phyloP scores from a whole-genome alignment of 2,113 vertebrate species.

The Channa maculata region DNA sequence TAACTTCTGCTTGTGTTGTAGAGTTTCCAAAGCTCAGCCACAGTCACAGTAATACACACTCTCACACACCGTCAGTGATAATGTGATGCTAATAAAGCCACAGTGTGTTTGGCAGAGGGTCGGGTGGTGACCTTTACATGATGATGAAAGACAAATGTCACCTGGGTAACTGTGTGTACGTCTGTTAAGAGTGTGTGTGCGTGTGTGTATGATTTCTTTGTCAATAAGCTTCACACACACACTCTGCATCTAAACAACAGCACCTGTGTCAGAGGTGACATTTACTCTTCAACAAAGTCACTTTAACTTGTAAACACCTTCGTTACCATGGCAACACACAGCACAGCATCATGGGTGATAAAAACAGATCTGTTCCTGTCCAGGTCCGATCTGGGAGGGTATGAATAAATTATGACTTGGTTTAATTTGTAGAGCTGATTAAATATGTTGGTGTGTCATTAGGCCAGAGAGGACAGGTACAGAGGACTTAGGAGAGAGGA shows the following conservation, averaged over 20 bases:
- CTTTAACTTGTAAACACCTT: slow-evolving; percentile 4
- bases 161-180: slow-evolving; percentile 21
- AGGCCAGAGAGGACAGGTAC: too few relatives aligned
- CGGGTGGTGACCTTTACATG: slow-evolving; percentile 55
- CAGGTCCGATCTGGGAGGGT: too few relatives aligned
- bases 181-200: slow-evolving; percentile 5
- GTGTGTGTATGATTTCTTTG: slow-evolving; percentile 2
- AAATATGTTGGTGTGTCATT: too few relatives aligned
- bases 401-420: too few relatives aligned
- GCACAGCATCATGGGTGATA: slow-evolving; percentile 1
- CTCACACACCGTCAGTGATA: slow-evolving; percentile 28
- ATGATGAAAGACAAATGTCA: slow-evolving; percentile 66
- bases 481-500: too few relatives aligned
- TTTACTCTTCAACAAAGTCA: slow-evolving; percentile 19
- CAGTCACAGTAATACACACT: too few relatives aligned
- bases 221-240: slow-evolving; percentile 29
- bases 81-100: slow-evolving; percentile 54
- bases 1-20: not conserved
- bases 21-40: not conserved
- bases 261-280: slow-evolving; percentile 37
- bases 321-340: not conserved
- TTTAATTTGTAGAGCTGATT: too few relatives aligned
- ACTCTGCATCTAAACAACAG: slow-evolving; percentile 54
- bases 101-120: slow-evolving; percentile 41
- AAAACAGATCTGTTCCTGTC: too few relatives aligned